These are phyloP conservation scores for Lasioglossum vierecki DNA, from an alignment of 2,888 invertebrate genomes.

Conservation along the genomic window DNA sequence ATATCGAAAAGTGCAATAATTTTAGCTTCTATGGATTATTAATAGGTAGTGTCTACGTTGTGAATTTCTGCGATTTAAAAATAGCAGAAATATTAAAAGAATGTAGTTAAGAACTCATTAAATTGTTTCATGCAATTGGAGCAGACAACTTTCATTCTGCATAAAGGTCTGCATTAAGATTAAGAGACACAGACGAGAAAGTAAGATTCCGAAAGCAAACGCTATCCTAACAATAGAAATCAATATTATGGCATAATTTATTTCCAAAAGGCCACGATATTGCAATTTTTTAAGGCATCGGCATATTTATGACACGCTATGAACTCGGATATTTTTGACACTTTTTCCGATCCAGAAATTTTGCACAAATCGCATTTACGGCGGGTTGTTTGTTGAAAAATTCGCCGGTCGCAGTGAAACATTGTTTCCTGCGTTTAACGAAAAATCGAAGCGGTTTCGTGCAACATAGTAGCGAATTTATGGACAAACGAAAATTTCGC, in stretches of 20 bases:
- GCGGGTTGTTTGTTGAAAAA: not conserved
- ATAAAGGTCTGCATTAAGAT: not conserved
- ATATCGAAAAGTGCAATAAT: not conserved
- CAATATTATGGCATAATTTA: not conserved
- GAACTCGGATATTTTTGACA: not conserved
- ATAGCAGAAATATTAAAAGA: not conserved
- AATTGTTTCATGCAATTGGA: no score
- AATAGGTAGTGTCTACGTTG: not conserved
- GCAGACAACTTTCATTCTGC: not conserved
- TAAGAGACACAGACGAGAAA: not conserved
- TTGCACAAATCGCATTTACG: not conserved
- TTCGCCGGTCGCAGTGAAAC: not conserved
- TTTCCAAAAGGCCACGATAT: not conserved
- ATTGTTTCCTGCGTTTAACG: not conserved
- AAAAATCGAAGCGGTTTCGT: constrained; percentile 3
- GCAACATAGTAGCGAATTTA: not conserved
- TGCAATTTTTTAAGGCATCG: not conserved
- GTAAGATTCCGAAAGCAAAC: not conserved
- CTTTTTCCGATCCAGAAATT: not conserved
- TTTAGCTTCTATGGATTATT: not conserved
- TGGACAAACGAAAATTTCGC: not conserved
- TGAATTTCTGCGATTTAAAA: not conserved
- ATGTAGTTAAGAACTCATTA: not conserved
- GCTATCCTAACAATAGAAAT: not conserved
- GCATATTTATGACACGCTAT: not conserved